A percentile compares a stretch with the other conserved stretches of the same genome.
Conservation (phyloP, 2,113 vertebrate genomes). For the Poicephalus gulielmi region DNA sequence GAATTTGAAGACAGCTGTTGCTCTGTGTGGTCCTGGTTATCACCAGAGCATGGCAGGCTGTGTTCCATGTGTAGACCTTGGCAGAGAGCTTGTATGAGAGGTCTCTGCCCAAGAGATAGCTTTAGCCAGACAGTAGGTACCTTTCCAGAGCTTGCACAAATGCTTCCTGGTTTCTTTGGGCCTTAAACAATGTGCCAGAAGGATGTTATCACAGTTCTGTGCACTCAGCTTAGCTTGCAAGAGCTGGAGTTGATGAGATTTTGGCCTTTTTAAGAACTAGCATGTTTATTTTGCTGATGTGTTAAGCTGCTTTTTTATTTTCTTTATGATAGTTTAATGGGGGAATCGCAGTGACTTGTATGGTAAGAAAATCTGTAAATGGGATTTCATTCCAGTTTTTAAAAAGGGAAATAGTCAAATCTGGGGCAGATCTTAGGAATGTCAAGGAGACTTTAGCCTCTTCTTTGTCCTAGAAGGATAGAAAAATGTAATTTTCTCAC, state of each 20-base stretch:
- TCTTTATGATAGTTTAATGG: neutral
- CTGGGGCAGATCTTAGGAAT: neutral
- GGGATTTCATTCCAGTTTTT: neutral
- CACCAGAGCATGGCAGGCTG: neutral
- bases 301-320: neutral
- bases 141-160: fast-evolving
- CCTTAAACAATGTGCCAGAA: neutral
- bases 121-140: neutral
- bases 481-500: neutral
- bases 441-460: neutral
- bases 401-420: neutral
- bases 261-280: neutral
- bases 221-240: neutral
- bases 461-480: neutral
- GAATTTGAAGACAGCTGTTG: neutral
- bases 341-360: neutral
- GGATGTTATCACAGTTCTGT: neutral
- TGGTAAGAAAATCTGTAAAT: neutral
- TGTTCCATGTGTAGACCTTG: neutral
- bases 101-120: neutral
- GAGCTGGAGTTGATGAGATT: neutral
- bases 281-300: neutral
- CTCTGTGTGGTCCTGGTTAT: neutral
- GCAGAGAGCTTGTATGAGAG: neutral
- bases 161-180: neutral